Percentiles rank a stretch among this genome's conserved stretches.
phyloP scores from a whole-genome alignment of 2,797 vertebrate species.

The Balearica regulorum region DNA sequence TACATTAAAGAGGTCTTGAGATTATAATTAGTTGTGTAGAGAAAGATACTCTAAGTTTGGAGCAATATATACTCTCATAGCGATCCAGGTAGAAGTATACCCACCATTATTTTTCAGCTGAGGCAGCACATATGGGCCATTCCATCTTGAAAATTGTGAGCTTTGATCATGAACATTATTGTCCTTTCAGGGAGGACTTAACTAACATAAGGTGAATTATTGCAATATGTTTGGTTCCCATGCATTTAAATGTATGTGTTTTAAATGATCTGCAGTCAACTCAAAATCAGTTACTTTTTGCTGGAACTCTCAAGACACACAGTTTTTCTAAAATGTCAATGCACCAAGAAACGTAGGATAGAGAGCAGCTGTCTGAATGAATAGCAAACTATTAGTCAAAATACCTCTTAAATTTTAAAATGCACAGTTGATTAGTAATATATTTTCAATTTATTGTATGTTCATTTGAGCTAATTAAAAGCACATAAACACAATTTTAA shows the following conservation, averaged over 20 bases:
- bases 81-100: neutral
- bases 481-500: neutral
- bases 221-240: neutral
- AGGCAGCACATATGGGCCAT: neutral
- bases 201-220: neutral
- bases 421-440: neutral
- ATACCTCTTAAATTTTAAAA: neutral
- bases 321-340: neutral
- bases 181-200: neutral
- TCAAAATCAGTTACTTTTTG: neutral
- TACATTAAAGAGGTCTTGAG: neutral
- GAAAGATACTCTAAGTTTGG: neutral
- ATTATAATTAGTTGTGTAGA: neutral
- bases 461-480: slow-evolving; percentile 2
- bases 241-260: neutral
- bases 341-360: neutral
- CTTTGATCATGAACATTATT: neutral
- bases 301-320: neutral
- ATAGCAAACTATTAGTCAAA: neutral
- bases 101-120: neutral
- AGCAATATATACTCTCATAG: neutral
- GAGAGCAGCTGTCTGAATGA: neutral
- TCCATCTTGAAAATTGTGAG: neutral
- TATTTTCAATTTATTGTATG: neutral
- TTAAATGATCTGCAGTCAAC: neutral